Conservation (phyloP, 2,113 vertebrate species). For the Ceratotherium simum region DNA sequence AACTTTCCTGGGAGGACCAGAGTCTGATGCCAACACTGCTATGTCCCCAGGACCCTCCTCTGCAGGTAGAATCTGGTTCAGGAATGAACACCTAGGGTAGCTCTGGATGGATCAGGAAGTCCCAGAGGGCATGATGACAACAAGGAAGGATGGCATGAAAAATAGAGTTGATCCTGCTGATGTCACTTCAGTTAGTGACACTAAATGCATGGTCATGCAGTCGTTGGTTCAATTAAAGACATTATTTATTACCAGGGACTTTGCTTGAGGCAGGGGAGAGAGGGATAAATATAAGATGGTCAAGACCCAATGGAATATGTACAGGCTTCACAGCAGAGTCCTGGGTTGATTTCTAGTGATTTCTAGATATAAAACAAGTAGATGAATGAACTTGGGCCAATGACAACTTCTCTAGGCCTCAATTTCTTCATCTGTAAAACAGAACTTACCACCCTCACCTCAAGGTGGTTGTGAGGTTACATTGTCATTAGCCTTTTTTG, state of each 20-base stretch:
- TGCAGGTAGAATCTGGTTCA: not conserved
- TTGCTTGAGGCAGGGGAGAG: not conserved
- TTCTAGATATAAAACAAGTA: not conserved
- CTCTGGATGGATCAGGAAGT: not conserved
- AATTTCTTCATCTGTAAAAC: not conserved
- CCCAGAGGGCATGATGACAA: not conserved
- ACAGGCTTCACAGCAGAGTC: not conserved
- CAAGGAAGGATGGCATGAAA: not conserved
- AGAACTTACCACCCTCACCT: not conserved
- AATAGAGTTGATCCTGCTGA: not conserved
- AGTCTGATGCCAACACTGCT: not conserved
- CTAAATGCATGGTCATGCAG: too few relatives aligned
- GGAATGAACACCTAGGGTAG: not conserved
- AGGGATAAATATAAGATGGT: not conserved
- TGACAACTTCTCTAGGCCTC: not conserved
- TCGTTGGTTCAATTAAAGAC: not conserved
- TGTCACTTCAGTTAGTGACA: not conserved
- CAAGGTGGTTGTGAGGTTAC: not conserved
- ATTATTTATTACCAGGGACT: not conserved
- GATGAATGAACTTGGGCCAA: not conserved
- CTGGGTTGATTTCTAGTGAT: not conserved
- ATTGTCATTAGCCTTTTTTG: not conserved
- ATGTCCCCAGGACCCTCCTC: not conserved
- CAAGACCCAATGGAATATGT: not conserved
- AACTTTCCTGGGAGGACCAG: not conserved